Conservation (phyloP, 1,140 invertebrate species). For the Pogonomyrmex californicus region DNA sequence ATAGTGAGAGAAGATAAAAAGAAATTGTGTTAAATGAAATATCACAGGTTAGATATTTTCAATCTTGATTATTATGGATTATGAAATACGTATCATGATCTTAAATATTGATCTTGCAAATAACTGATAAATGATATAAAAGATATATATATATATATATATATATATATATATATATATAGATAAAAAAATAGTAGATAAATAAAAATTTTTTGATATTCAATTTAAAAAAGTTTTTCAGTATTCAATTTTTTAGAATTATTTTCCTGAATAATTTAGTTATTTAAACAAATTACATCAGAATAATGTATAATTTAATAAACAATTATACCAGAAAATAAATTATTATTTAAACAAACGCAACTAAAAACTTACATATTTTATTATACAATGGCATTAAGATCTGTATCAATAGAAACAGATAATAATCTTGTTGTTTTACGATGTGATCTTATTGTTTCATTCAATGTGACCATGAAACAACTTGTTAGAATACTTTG, state of each 20-base stretch:
- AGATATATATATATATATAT: too few relatives aligned
- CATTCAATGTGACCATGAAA: neutral
- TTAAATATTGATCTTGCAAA: neutral
- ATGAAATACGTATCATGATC: neutral
- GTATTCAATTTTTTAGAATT: neutral
- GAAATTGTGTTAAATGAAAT: neutral
- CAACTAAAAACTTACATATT: too few relatives aligned
- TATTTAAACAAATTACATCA: neutral
- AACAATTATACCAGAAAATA: neutral
- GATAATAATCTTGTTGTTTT: slow-evolving; percentile 46
- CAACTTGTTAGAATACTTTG: slow-evolving; percentile 4
- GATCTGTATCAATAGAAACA: neutral
- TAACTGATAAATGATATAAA: too few relatives aligned
- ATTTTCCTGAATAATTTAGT: neutral
- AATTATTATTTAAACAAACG: neutral
- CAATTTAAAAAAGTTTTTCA: neutral
- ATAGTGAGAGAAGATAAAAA: neutral
- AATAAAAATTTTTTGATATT: neutral
- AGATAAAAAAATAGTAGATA: neutral
- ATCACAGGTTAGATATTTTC: neutral
- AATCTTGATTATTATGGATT: neutral
- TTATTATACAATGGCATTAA: too few relatives aligned
- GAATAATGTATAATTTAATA: neutral
- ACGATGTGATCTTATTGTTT: too few relatives aligned
- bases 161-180: too few relatives aligned